phyloP scores from a whole-genome alignment of 2,113 vertebrate genomes.

The Neolamprologus cancellatus region DNA sequence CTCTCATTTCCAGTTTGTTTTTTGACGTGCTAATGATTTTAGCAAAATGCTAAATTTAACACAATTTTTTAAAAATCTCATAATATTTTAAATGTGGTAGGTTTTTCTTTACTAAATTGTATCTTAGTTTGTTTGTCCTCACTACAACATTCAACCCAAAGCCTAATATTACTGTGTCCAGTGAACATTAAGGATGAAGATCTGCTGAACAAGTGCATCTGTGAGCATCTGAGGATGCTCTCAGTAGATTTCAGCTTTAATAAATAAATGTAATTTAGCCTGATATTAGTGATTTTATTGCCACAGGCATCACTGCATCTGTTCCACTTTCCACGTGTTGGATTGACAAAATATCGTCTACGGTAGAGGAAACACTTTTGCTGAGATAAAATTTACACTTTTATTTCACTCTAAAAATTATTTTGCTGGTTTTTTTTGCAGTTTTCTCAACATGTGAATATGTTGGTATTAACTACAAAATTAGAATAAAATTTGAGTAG shows the following conservation, averaged over 20 bases:
- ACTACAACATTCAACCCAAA: neutral
- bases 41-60: neutral
- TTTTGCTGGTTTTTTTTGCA: neutral
- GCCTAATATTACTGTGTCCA: neutral
- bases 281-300: neutral
- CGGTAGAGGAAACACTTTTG: rapidly evolving
- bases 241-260: neutral
- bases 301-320: neutral
- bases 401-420: neutral
- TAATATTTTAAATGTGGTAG: neutral
- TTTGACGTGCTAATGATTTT: rapidly evolving
- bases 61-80: rapidly evolving
- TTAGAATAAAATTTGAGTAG: neutral
- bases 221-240: neutral
- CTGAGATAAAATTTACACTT: neutral
- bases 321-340: neutral
- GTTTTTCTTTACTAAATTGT: neutral
- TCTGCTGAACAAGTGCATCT: neutral
- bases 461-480: neutral
- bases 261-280: neutral
- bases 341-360: neutral
- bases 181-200: neutral
- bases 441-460: neutral
- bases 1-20: neutral
- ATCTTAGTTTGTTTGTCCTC: neutral